These are phyloP conservation scores for Rutilus rutilus DNA, from an alignment of 2,113 vertebrate genomes.

Conservation along the genomic window DNA sequence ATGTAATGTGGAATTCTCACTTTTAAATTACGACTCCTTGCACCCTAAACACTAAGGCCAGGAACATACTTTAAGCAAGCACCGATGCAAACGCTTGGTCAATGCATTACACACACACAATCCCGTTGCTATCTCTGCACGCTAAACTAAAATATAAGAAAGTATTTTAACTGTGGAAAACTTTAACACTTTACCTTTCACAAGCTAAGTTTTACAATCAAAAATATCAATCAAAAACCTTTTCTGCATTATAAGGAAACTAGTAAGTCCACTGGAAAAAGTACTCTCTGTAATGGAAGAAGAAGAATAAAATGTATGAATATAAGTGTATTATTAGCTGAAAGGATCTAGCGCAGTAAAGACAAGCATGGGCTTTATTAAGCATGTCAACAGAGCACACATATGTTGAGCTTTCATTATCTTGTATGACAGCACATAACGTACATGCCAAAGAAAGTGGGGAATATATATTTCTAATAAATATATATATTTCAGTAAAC, in stretches of 20 bases:
- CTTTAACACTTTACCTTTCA: neutral
- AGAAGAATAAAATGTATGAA: neutral
- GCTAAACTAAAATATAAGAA: neutral
- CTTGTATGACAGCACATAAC: too few relatives aligned
- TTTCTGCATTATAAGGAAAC: neutral
- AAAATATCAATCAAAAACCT: neutral
- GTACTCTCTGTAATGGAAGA: conserved; percentile 2
- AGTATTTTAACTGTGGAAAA: too few relatives aligned
- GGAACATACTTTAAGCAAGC: neutral
- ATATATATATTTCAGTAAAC: too few relatives aligned
- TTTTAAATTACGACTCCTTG: neutral
- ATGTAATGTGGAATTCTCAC: conserved; percentile 11
- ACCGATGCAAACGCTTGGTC: neutral
- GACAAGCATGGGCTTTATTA: conserved; percentile 7
- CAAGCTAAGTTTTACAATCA: neutral
- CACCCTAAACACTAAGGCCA: neutral
- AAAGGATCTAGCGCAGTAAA: conserved; percentile 9
- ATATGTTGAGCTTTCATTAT: too few relatives aligned
- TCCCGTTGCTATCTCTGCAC: neutral
- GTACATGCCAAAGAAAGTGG: too few relatives aligned
- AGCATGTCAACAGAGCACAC: too few relatives aligned
- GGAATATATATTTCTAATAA: too few relatives aligned
- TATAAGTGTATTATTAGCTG: neutral
- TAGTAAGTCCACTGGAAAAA: neutral
- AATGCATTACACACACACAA: neutral